Evolutionary conservation across 2,113 vertebrate species (phyloP), one percentile per base, ranked within the genome.

Genomic region (Daphoenositta chrysoptera): DNA sequence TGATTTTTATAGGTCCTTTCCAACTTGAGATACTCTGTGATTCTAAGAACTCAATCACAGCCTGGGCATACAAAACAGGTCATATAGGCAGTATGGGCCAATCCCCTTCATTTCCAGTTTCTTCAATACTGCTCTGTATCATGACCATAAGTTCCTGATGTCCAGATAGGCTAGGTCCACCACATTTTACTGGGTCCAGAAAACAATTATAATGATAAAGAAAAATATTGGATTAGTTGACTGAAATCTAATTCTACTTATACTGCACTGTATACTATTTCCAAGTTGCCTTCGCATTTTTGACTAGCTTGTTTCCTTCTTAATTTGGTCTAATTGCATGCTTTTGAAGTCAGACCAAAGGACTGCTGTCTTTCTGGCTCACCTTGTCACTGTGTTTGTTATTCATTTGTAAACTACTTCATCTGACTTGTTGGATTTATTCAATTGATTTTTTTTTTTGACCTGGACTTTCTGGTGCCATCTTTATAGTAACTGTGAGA

Each of bases 311-410:
- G 15, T 91, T 95, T 91, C 56, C 33, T 87, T 93, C 87, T 89
- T 87, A 58, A 89, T 84, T 82, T 66, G 13, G 10, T 66, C 77
- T 89, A 87, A 94, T 86, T 80, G 45, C 26, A 45, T 79, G 15
- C 22, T 58, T 93, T 82, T 96, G 61, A 93, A 95, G 31, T 63
- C 65, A 89, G 73, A 81, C 84, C 77, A 81, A 93, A 87, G 39
- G 56, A 47, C 47, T 83, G 30, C 37, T 65, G 5, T 87, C 35
- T 84, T 84, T 73, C 64, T 81, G n/a, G 39, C 23, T 37, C 10
- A 58, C 45, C 28, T 73, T 86, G n/a, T 68, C 86, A 66, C 47
- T 50, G 31, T 51, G n/a, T 85, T 90, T 85, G 15, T 58, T 85
- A 72, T 44, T 87, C 24, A 44, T 82, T 87, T 69, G 22, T 63